Conservation (phyloP, 2,797 vertebrate species). For the Eulemur albifrons region DNA sequence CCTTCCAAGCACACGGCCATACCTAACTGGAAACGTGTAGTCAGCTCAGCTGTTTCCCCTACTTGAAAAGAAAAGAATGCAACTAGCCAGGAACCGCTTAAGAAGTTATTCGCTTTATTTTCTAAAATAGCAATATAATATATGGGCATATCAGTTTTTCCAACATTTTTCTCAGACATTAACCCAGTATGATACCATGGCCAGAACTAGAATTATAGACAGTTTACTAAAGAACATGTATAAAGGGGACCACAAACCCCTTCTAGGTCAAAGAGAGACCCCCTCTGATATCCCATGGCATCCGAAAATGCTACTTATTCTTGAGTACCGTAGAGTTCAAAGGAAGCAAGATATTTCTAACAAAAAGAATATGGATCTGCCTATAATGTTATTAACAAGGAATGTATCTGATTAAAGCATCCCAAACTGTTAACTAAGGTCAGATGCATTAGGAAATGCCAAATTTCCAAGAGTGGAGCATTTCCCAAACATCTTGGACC, state of each 20-base stretch:
- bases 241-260: neutral
- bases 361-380: neutral
- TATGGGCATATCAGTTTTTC: neutral
- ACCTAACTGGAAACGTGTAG: neutral
- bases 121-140: neutral
- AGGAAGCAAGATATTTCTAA: neutral
- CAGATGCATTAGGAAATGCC: neutral
- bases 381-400: neutral
- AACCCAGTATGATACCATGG: neutral
- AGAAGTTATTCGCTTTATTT: neutral
- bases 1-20: neutral
- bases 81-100: neutral
- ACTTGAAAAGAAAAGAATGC: neutral
- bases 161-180: neutral
- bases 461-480: neutral
- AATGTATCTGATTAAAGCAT: neutral
- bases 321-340: neutral
- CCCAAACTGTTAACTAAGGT: neutral
- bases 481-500: neutral
- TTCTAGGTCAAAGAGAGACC: neutral
- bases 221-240: neutral
- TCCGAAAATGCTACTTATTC: neutral
- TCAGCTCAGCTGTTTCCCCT: neutral
- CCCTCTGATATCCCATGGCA: neutral
- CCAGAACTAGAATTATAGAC: neutral